Evolutionary conservation across 2,113 vertebrate species (phyloP).

Genomic region (Tragelaphus buxtoni): DNA sequence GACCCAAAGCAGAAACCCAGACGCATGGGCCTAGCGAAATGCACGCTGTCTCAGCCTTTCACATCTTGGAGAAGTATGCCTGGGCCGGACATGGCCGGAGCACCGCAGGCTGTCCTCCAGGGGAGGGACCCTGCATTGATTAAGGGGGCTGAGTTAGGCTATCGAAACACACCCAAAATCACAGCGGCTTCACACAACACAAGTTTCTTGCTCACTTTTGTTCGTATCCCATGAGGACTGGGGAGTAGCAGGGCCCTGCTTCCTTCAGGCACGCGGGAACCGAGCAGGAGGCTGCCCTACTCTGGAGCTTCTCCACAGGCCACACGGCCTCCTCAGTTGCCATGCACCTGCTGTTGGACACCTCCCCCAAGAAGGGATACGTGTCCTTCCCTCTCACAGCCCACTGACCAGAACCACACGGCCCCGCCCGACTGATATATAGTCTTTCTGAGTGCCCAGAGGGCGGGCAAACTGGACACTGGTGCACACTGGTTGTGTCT

Average conservation of each 20-base stretch:
- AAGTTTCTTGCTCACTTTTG: neutral
- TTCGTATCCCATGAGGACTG: neutral
- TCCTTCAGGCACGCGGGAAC: accelerated
- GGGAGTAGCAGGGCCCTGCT: neutral
- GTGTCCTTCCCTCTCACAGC: neutral
- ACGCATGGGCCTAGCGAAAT: neutral
- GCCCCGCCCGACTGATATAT: neutral
- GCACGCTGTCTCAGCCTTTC: accelerated
- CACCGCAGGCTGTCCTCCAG: neutral
- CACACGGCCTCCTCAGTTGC: neutral
- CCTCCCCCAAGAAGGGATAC: neutral
- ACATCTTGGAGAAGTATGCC: neutral
- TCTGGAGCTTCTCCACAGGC: neutral
- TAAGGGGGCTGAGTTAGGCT: neutral
- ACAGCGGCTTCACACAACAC: neutral
- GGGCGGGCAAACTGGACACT: neutral
- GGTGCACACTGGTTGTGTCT: neutral
- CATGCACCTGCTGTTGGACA: neutral
- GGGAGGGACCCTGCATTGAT: neutral
- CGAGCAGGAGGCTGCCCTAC: neutral
- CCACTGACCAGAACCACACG: neutral
- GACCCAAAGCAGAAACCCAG: neutral
- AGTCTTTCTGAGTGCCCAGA: neutral
- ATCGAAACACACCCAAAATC: neutral
- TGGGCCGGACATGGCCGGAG: neutral